Base-by-base conservation (phyloP, 2,888 invertebrate species). In the Pachymerium ferrugineum region DNA sequence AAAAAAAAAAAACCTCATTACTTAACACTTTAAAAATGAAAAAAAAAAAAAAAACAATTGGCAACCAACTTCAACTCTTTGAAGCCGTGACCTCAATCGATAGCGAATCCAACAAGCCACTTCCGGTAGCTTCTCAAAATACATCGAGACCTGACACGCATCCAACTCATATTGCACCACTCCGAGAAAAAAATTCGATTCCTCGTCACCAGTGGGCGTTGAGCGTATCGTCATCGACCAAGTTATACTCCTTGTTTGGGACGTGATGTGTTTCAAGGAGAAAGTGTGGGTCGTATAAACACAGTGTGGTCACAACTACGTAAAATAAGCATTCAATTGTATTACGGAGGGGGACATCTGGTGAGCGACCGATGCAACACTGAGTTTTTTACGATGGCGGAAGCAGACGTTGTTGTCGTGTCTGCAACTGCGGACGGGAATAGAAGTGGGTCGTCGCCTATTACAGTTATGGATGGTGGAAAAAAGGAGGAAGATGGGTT, bases 81-180 rank as follows among this genome's bases (percentile, higher is more conserved):
- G 16, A 42, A 42, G 14, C 14, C 42, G 6, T 14, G 42, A 42
- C 42, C 42, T 42, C 42, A 42, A 42, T 42, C 3, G 42, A 42
- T 42, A 42, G 12, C 42, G 42, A 42, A 12, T 42, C 6, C 14
- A 42, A 42, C 5, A 4, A 16, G 16, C 42, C 16, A 42, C 42
- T 42, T 42, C 42, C 42, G 42, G 42, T 42, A 3, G 6, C 42
- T 42, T 42, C 42, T 42, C 42, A 42, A 42, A 42, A 42, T 42
- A 42, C 42, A 42, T 14, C 42, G 33, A 6, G 42, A n/a, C n/a
- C 42, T 42, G 42, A 42, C 42, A 42, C 42, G 42, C 42, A 42
- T 42, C 42, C 42, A 42, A 42, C 42, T 42, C 42, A 42, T 42
- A 42, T 42, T 42, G 42, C 42, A 42, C 42, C n/a, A n/a, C n/a